These are phyloP conservation scores for Epsilonema sp. DNA, from an alignment of 2,888 invertebrate species.

Conservation along the genomic window DNA sequence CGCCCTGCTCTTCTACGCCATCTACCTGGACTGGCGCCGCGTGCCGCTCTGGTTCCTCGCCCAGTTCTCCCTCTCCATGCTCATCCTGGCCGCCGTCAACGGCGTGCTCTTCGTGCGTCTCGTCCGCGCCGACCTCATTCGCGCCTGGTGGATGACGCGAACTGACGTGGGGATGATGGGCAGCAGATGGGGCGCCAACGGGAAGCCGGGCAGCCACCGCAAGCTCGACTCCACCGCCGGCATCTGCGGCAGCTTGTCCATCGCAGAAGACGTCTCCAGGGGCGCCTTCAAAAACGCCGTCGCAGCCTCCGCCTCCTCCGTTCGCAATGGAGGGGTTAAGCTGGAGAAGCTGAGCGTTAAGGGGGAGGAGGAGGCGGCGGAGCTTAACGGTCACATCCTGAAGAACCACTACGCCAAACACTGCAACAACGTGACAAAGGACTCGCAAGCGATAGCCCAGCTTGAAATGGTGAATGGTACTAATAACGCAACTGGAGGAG, in stretches of 20 bases:
- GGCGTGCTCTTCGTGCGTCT: conserved; percentile 1
- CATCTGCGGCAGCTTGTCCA: background rate
- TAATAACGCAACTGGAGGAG: no score
- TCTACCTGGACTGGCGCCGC: conserved; percentile 1
- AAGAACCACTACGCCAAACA: no score
- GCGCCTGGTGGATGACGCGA: background rate
- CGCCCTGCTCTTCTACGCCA: background rate
- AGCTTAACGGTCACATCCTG: no score
- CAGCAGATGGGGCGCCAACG: background rate
- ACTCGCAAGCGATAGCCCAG: no score
- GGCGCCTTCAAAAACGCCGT: no score
- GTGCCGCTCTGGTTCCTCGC: conserved; percentile 4
- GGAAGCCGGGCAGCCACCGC: background rate
- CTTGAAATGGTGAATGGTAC: no score
- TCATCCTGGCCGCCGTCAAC: conserved; percentile 1
- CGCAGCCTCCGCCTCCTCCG: no score
- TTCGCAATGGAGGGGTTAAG: no score
- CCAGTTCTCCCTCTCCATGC: background rate
- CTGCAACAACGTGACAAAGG: no score
- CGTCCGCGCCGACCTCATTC: conserved; percentile 1
- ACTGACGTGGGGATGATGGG: no score
- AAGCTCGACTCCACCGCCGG: background rate
- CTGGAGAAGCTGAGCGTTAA: no score
- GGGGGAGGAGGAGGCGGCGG: no score
- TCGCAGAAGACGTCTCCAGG: background rate